Evolutionary conservation across 2,888 invertebrate species (phyloP).

Genomic region (Stictocephala bisonia): DNA sequence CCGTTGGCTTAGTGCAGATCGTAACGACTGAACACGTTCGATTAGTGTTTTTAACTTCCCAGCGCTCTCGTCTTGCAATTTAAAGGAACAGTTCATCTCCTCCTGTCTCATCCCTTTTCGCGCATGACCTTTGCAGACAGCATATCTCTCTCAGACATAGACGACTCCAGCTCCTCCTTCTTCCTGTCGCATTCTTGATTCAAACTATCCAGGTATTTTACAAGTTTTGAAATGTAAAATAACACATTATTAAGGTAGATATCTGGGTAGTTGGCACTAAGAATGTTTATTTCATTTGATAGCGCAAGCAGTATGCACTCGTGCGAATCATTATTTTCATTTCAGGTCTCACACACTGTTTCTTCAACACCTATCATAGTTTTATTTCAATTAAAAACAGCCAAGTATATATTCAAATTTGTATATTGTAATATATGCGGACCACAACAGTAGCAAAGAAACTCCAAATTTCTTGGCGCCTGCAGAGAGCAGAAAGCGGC

Average conservation of each 20-base stretch:
- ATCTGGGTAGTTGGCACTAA: conserved; percentile 1
- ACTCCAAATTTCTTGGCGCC: no score
- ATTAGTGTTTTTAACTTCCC: background rate
- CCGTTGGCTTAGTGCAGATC: background rate
- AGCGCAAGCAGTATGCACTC: background rate
- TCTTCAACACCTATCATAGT: no score
- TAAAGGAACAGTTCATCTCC: background rate
- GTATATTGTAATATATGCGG: no score
- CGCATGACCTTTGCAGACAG: conserved; percentile 1
- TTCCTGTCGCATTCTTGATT: background rate
- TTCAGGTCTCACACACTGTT: background rate
- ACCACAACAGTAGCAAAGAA: no score
- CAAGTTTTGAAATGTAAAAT: conserved; percentile 8
- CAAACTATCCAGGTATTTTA: background rate
- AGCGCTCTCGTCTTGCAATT: background rate
- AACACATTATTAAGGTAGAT: background rate
- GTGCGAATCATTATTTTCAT: background rate
- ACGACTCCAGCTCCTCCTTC: background rate
- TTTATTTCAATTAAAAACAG: no score
- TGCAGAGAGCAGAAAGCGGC: no score
- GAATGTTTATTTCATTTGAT: background rate
- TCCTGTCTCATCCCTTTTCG: conserved; percentile 1
- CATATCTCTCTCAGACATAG: background rate
- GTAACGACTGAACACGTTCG: background rate
- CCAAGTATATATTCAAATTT: no score